Conservation (phyloP, 2,113 vertebrate species). For the Sus scrofa region T2T-Sscrofa CM000818.6:37735001-37735500, state of each 20-base stretch:
- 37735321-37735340: neutral
- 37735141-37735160: conserved; percentile 97
- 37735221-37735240: neutral
- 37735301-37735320: neutral
- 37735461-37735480: conserved; percentile 94
- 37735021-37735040: neutral
- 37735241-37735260: neutral
- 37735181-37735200: neutral
- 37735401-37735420: conserved; percentile 94
- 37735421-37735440: conserved; percentile 95
- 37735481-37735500: conserved; percentile 96
- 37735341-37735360: conserved; percentile 94
- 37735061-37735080: conserved; percentile 95
- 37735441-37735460: conserved; percentile 90
- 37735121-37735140: conserved; percentile 98
- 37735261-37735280: neutral
- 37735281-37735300: neutral
- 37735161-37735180: conserved; percentile 87
- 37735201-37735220: neutral
- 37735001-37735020: neutral
- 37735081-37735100: conserved; percentile 98
- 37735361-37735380: conserved; percentile 94
- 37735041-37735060: conserved; percentile 89
- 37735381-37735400: conserved; percentile 95
- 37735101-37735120: conserved; percentile 95